These are phyloP conservation scores for Thymelicus sylvestris DNA, from an alignment of 2,888 invertebrate genomes.

Conservation along the genomic window DNA sequence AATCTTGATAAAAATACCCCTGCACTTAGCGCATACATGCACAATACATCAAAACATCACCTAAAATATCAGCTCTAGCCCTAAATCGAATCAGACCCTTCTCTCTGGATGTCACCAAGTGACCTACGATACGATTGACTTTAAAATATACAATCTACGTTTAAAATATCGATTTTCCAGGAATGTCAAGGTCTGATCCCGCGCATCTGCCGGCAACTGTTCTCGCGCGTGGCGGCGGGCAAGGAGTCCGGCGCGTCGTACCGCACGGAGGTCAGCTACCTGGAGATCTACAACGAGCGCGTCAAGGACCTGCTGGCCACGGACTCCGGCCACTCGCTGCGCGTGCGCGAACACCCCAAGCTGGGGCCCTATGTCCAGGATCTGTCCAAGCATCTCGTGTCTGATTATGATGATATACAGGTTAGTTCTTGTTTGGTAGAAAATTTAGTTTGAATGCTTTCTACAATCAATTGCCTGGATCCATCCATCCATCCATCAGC, in stretches of 20 bases:
- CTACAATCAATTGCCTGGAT: too few species aligned
- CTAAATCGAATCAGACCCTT: too few species aligned
- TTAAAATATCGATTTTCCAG: conserved; percentile 57
- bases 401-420: conserved; percentile 94
- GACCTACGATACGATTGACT: too few species aligned
- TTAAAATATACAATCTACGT: too few species aligned
- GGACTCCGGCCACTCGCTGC: conserved; percentile 87
- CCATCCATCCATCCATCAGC: too few species aligned
- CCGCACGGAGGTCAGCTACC: conserved; percentile 92
- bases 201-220: conserved; percentile 92
- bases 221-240: conserved; percentile 92
- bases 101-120: too few species aligned
- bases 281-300: conserved; percentile 94
- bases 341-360: conserved; percentile 92
- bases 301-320: conserved; percentile 89
- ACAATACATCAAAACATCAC: too few species aligned
- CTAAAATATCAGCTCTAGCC: too few species aligned
- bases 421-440: conserved; percentile 65
- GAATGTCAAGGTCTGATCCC: conserved; percentile 93
- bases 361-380: conserved; percentile 94
- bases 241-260: conserved; percentile 93
- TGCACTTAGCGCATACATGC: too few species aligned
- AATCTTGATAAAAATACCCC: too few species aligned
- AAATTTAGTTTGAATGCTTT: background rate
- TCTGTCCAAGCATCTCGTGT: conserved; percentile 92